Evolutionary conservation across 2,888 invertebrate genomes (phyloP).

Genomic region (Rhaphigaster nebulosa): DNA sequence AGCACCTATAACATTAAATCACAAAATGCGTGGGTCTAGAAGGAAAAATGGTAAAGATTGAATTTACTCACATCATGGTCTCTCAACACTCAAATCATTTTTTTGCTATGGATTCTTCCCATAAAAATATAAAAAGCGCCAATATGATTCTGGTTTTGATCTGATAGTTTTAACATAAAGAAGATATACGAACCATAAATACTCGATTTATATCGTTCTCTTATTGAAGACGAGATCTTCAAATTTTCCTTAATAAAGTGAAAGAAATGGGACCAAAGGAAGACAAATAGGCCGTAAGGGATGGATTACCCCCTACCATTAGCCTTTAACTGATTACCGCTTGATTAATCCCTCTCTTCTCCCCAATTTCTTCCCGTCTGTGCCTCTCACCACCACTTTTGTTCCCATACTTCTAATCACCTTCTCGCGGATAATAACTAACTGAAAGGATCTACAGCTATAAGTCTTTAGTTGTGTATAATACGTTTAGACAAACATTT

Average conservation of each 20-base stretch:
- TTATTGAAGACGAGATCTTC: background rate
- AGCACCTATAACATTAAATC: too few relatives aligned
- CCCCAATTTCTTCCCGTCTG: background rate
- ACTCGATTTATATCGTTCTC: background rate
- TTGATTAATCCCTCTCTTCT: background rate
- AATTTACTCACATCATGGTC: too few relatives aligned
- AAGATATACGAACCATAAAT: background rate
- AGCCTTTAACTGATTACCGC: background rate
- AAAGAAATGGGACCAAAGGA: background rate
- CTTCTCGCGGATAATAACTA: background rate
- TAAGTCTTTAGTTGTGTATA: background rate
- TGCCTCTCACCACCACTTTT: background rate
- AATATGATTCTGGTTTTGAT: background rate
- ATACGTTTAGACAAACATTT: too few relatives aligned
- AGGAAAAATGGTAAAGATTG: too few relatives aligned
- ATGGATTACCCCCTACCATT: background rate
- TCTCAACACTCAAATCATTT: too few relatives aligned
- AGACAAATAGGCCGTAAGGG: background rate
- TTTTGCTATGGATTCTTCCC: too few relatives aligned
- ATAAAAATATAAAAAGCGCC: too few relatives aligned
- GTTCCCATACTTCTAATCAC: background rate
- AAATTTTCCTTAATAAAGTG: background rate
- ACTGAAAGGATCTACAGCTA: background rate
- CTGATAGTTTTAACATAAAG: background rate
- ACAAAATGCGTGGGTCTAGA: too few relatives aligned